phyloP scores from a whole-genome alignment of 1,140 invertebrate species.

The Euura saliciscinereae region DNA sequence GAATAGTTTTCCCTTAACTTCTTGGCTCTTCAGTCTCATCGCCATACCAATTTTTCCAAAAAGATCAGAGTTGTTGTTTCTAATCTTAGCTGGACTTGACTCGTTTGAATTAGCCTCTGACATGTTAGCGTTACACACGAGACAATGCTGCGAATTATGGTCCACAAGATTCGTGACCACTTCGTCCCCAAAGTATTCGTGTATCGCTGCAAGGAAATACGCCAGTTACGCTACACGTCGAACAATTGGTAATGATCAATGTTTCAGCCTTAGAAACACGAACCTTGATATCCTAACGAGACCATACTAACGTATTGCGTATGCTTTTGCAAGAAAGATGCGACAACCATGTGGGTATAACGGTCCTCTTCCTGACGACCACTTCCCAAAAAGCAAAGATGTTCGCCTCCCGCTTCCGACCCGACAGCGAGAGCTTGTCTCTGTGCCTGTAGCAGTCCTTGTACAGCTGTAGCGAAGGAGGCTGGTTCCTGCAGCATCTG shows the following conservation, averaged over 20 bases:
- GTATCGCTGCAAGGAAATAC: conserved; percentile 67
- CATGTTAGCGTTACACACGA: conserved; percentile 75
- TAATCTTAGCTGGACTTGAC: conserved; percentile 47
- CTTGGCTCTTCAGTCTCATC: conserved; percentile 88
- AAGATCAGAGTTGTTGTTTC: conserved; percentile 65
- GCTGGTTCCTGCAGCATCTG: conserved; percentile 94
- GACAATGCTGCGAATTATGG: conserved; percentile 78
- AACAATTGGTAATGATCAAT: not conserved
- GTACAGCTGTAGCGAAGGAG: conserved; percentile 93
- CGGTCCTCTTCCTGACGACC: conserved; percentile 95
- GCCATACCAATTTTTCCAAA: conserved; percentile 80
- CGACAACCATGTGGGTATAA: conserved; percentile 98
- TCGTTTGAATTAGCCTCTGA: conserved; percentile 57
- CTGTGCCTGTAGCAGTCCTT: conserved; percentile 90
- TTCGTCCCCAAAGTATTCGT: conserved; percentile 83
- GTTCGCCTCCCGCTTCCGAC: conserved; percentile 91
- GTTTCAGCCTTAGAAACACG: not conserved
- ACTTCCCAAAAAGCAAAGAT: conserved; percentile 96
- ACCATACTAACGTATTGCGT: conserved; percentile 92
- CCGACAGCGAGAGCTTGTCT: conserved; percentile 87
- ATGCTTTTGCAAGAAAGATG: conserved; percentile 94
- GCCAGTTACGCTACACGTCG: not conserved
- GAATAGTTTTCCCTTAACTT: conserved; percentile 90
- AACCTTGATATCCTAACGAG: conserved; percentile 87
- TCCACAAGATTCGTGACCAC: conserved; percentile 80